Conservation (phyloP, 2,888 invertebrate species). For the Ectemnius cavifrons region DNA sequence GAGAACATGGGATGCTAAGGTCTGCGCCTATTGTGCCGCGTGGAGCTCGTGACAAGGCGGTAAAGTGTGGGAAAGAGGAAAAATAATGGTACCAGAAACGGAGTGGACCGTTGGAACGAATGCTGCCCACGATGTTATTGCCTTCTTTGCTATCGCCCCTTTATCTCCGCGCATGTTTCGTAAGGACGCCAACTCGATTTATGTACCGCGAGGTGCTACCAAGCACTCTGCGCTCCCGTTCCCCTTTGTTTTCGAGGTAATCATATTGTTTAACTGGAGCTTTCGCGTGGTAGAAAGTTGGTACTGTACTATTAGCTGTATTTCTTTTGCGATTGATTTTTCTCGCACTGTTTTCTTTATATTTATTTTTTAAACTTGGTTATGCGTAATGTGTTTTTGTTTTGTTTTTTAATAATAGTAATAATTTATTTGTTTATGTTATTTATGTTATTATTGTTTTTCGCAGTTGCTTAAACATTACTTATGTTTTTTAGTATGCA, state of each 20-base stretch:
- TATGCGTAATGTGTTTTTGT: no score
- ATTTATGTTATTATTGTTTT: no score
- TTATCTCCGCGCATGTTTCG: constrained; percentile 54
- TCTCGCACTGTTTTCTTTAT: background rate
- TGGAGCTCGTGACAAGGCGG: constrained; percentile 19
- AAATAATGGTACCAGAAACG: constrained; percentile 34
- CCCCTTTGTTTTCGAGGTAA: no score
- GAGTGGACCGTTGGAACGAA: constrained; percentile 16
- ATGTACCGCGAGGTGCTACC: background rate
- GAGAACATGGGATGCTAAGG: no score
- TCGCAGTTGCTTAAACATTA: no score
- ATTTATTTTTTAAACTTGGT: background rate
- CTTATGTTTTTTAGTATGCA: background rate
- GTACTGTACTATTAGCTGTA: no score
- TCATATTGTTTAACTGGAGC: no score
- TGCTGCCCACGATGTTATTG: constrained; percentile 45
- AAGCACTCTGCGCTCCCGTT: background rate
- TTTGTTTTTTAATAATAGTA: no score
- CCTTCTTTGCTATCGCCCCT: constrained; percentile 48
- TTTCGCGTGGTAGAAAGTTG: no score
- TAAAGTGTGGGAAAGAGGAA: constrained; percentile 41
- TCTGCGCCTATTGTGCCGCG: constrained; percentile 30
- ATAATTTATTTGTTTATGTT: no score
- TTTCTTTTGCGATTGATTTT: background rate
- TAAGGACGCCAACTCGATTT: constrained; percentile 21